Base-by-base conservation (phyloP, 2,888 invertebrate genomes). In the Tuberolachnus salignus region DNA sequence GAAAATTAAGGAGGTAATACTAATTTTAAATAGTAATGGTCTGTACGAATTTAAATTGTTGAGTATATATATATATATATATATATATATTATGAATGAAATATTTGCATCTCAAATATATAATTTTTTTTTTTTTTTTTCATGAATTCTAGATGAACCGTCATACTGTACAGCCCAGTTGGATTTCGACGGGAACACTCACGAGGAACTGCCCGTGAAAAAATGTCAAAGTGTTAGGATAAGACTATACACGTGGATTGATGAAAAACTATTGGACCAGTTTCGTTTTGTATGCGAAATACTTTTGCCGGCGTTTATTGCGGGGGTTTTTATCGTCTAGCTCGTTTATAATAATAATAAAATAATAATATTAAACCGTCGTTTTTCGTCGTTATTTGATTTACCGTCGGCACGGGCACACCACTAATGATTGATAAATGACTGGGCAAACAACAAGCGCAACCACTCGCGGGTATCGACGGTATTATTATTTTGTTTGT, bases 161-260 rank as follows among this genome's bases (percentile, higher is more conserved):
- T 80, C 80, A 14, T 94, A 91, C 85, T 96, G 95, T 85, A 90
- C 93, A 84, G 96, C 97, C 1, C 86, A 97, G 72, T 98, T 97
- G 84, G 97, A 97, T 85, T 98, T 97, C 85, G 95, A 95, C 83
- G 95, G 95, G 0, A 94, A 94, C 71, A 92, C 92, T 81, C 88
- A 90, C 69, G 97, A 97, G 86, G 97, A 97, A 86, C 88, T 98
- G 23, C 93, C 92, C 59, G 94, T 98, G 85, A 91, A 92, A 83
- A 97, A 97, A 86, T 97, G 97, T 84, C 21, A 83, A 83, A 72
- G 82, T 84, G 13, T 75, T 84, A 19, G n/a, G 81, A 83, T 67
- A 84, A 84, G 70, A 82, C 82, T 80, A 87, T 85, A 8, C 85
- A 87, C 82, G 91, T 94, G 1, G 95, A 95, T 84, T n/a, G n/a